Conservation (phyloP, 2,797 vertebrate species). For the Enteromius unitaeniatus region DNA sequence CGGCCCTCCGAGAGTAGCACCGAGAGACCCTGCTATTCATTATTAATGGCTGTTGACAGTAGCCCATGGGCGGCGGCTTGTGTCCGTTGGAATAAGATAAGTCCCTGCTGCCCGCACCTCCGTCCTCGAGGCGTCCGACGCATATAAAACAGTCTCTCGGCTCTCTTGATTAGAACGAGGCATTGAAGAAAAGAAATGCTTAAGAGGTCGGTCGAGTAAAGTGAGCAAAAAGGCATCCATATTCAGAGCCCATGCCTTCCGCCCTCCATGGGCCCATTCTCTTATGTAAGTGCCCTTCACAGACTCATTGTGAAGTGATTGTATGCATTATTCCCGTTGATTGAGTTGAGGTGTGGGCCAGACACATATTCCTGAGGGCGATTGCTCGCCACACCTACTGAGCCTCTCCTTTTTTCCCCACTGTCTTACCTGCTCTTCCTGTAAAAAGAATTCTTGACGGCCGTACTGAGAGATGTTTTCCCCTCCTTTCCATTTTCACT, state of each 20-base stretch:
- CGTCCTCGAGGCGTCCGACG: conserved; percentile 24
- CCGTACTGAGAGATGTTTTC: neutral
- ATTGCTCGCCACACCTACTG: conserved; percentile 33
- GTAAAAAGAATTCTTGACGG: conserved; percentile 26
- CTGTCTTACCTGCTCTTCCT: conserved; percentile 11
- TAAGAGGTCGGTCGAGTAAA: conserved; percentile 38
- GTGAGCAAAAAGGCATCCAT: conserved; percentile 50
- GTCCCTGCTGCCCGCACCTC: conserved; percentile 35
- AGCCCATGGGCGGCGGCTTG: conserved; percentile 50
- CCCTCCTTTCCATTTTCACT: neutral
- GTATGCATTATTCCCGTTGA: conserved; percentile 61
- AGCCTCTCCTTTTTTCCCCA: neutral
- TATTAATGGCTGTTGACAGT: conserved; percentile 60
- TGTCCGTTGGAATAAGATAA: conserved; percentile 40
- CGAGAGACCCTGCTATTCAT: conserved; percentile 47
- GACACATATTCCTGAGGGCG: conserved; percentile 46
- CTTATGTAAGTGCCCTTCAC: conserved; percentile 60
- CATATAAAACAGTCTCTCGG: conserved; percentile 43
- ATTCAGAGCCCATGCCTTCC: conserved; percentile 47
- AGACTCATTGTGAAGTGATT: conserved; percentile 50
- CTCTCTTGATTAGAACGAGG: conserved; percentile 50
- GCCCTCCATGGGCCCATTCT: conserved; percentile 40
- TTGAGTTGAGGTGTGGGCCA: conserved; percentile 51
- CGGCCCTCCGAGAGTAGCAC: conserved; percentile 23
- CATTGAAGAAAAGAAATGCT: conserved; percentile 30